Percentiles rank a stretch among this genome's conserved stretches.
These are phyloP conservation scores for Paelopatides confundens DNA, from an alignment of 53 echinoderm and acorn worm species.

Conservation along the genomic window DNA sequence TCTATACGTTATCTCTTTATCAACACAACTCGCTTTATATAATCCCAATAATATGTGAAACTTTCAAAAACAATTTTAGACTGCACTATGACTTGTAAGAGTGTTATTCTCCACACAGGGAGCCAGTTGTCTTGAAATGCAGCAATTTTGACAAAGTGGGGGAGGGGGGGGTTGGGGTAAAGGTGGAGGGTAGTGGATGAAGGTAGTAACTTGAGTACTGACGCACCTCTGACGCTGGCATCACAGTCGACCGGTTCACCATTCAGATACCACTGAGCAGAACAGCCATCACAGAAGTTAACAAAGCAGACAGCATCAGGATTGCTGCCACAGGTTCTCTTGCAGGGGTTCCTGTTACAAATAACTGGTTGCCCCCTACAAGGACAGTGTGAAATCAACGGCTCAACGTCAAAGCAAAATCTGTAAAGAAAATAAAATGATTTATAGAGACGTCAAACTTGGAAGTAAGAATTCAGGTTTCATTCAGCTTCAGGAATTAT, in stretches of 20 bases:
- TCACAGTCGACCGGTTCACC: conserved; percentile 82
- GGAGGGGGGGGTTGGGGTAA: too few relatives aligned
- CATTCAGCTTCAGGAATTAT: too few relatives aligned
- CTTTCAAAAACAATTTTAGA: too few relatives aligned
- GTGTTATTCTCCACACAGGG: neutral
- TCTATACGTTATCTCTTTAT: too few relatives aligned
- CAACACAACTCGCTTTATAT: too few relatives aligned
- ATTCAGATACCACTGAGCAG: conserved; percentile 77
- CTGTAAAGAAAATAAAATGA: conserved; percentile 7
- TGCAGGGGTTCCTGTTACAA: conserved; percentile 85
- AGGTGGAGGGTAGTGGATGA: neutral
- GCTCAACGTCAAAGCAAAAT: conserved; percentile 93
- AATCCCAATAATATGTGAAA: too few relatives aligned
- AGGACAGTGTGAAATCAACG: conserved; percentile 68
- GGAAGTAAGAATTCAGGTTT: too few relatives aligned
- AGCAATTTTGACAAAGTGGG: neutral
- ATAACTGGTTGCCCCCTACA: conserved; percentile 61
- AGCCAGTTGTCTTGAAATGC: too few relatives aligned
- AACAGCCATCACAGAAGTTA: conserved; percentile 80
- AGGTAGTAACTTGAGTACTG: too few relatives aligned
- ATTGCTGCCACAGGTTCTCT: conserved; percentile 63
- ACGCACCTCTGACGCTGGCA: conserved; percentile 51
- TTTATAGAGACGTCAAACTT: neutral
- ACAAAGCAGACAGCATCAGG: conserved; percentile 83
- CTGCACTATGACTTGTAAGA: too few relatives aligned